Evolutionary conservation across 2,113 vertebrate genomes (phyloP), one percentile per base, ranked within the genome.

Genomic region (Solea senegalensis): DNA sequence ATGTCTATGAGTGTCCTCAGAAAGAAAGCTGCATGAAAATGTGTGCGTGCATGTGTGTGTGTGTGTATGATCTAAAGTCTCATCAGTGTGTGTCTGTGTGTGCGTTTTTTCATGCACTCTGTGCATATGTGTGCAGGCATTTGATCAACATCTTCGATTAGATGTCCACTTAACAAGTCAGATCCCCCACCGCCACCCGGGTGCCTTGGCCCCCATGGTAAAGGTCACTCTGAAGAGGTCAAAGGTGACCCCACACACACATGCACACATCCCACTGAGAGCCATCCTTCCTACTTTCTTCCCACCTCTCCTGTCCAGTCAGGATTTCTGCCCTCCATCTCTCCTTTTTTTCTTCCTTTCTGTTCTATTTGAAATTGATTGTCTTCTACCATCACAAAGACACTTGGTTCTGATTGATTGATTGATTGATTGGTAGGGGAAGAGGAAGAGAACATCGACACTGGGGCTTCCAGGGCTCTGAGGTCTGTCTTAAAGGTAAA

Each of bases 301-400:
- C 46, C 55, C 76, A 80, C 74, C 66, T 74, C 78, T 86, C 65
- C 79, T 86, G 71, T 83, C 78, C 69, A 88, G 87, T 78, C 81
- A 74, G 76, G 80, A 75, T 80, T 74, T 81, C 74, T 74, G 63
- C 76, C 69, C 78, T 78, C 74, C 79, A 86, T 84, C 77, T 52
- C 76, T 83, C 76, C 72, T 54, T 51, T 65, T 66, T 61, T 78
- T 85, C 80, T 84, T 87, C 83, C 75, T 89, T 87, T 91, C 83
- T 89, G 82, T 85, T 90, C 87, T 87, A 90, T 91, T 90, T 90
- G 92, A 92, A 93, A 94, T 92, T 94, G 94, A 95, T 95, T 95
- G 94, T 94, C 94, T 92, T 93, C 92, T 91, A 94, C 91, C 90
- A 94, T 93, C 93, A 94, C 93, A 95, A 95, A 94, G 94, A 94